A percentile compares a stretch with the other conserved stretches of the same genome.
phyloP scores from a whole-genome alignment of 2,888 invertebrate species.

The Alloscopus bannaensis region DNA sequence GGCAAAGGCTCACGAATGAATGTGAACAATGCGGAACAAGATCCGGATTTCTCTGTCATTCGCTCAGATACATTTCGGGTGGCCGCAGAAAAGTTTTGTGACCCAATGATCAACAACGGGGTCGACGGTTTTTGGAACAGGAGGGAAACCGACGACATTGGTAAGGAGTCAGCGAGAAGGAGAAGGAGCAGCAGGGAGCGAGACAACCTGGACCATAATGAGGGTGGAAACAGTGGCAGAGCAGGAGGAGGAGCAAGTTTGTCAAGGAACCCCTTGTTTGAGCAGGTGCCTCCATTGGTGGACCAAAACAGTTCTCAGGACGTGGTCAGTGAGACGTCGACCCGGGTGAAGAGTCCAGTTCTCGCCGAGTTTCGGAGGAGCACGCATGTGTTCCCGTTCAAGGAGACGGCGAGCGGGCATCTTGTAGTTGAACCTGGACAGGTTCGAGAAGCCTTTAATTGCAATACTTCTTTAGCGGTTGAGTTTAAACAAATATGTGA shows the following conservation, averaged over 20 bases:
- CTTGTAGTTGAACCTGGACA: slow-evolving; percentile 51
- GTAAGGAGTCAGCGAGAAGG: background rate
- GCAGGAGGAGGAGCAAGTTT: background rate
- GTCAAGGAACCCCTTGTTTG: no score
- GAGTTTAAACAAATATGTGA: no score
- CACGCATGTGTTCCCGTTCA: slow-evolving; percentile 60
- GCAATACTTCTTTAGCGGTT: background rate
- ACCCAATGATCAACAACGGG: slow-evolving; percentile 6
- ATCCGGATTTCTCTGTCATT: slow-evolving; percentile 28
- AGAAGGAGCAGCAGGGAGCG: background rate
- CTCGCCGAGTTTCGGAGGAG: slow-evolving; percentile 21
- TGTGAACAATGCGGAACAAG: slow-evolving; percentile 13
- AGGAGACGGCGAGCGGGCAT: slow-evolving; percentile 57
- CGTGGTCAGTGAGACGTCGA: no score
- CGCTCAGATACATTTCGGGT: background rate
- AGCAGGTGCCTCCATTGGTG: no score
- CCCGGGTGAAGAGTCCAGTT: no score
- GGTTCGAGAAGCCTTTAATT: background rate
- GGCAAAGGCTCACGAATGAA: slow-evolving; percentile 14
- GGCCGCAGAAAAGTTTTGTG: background rate
- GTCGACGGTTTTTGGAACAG: slow-evolving; percentile 7
- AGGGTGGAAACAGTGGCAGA: background rate
- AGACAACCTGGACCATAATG: no score
- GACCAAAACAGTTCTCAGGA: no score
- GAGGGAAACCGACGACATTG: background rate